These are phyloP conservation scores for Myrmecobius fasciatus DNA, from an alignment of 2,113 vertebrate genomes.

Conservation along the genomic window DNA sequence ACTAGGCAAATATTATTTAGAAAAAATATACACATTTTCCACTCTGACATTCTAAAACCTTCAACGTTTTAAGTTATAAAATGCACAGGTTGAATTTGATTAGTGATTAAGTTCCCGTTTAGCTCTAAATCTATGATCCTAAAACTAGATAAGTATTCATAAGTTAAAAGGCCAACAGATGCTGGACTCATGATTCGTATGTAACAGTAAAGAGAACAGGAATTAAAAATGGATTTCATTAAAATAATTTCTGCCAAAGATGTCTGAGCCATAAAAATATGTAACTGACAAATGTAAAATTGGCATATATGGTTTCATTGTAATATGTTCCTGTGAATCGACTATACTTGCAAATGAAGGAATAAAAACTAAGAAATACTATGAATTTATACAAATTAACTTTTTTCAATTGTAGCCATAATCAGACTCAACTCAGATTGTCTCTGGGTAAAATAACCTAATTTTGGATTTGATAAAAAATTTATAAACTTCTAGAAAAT, in stretches of 20 bases:
- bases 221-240: slow-evolving; percentile 7
- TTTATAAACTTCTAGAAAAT: slow-evolving; percentile 54
- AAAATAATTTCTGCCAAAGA: slow-evolving; percentile 20
- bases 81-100: background rate
- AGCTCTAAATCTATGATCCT: background rate
- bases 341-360: slow-evolving; percentile 20
- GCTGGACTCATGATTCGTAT: slow-evolving; percentile 22
- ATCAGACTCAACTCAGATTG: slow-evolving; percentile 35
- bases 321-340: background rate
- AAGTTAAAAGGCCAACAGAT: slow-evolving; percentile 25
- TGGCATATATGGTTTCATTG: background rate
- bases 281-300: slow-evolving; percentile 6
- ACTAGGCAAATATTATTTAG: slow-evolving; percentile 25
- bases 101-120: background rate
- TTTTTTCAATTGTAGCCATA: slow-evolving; percentile 5
- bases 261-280: slow-evolving; percentile 23
- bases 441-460: slow-evolving; percentile 38
- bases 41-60: background rate
- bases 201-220: slow-evolving; percentile 28
- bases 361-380: background rate
- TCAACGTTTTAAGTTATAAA: slow-evolving; percentile 20
- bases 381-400: slow-evolving; percentile 33
- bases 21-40: background rate
- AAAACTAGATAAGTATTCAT: slow-evolving; percentile 20
- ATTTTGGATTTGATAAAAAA: slow-evolving; percentile 40